These are phyloP conservation scores for Amblyjoppa fuscipennis DNA, from an alignment of 2,888 invertebrate genomes.

Conservation along the genomic window DNA sequence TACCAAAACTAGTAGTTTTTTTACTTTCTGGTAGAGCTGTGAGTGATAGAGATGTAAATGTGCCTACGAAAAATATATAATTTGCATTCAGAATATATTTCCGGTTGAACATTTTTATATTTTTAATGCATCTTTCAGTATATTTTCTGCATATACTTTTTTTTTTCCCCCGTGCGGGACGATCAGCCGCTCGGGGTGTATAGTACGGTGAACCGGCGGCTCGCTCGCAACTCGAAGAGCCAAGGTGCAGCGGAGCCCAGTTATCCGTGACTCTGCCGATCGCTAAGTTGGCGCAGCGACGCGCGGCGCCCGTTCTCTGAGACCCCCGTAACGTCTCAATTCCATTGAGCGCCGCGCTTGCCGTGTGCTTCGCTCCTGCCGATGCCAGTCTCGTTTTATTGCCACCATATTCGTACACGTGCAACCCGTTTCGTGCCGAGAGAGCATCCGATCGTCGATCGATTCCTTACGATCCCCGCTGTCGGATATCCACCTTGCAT, in stretches of 20 bases:
- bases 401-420: constrained; percentile 66
- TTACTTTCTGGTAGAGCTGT: too few relatives aligned
- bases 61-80: too few relatives aligned
- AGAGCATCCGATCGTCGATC: constrained; percentile 64
- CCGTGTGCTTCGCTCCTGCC: constrained; percentile 43
- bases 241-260: constrained; percentile 40
- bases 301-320: constrained; percentile 54
- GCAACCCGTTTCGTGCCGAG: constrained; percentile 62
- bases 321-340: constrained; percentile 67
- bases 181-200: neutral
- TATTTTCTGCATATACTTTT: too few relatives aligned
- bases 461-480: constrained; percentile 59
- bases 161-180: too few relatives aligned
- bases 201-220: constrained; percentile 34
- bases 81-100: too few relatives aligned
- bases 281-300: constrained; percentile 53
- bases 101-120: neutral
- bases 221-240: constrained; percentile 34
- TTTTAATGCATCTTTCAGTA: neutral
- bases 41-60: too few relatives aligned
- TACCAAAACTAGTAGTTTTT: too few relatives aligned
- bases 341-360: constrained; percentile 61
- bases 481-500: constrained; percentile 45
- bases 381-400: constrained; percentile 66
- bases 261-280: constrained; percentile 60